Conservation (phyloP, 2,797 vertebrate genomes). For the Danionella dracula region DNA sequence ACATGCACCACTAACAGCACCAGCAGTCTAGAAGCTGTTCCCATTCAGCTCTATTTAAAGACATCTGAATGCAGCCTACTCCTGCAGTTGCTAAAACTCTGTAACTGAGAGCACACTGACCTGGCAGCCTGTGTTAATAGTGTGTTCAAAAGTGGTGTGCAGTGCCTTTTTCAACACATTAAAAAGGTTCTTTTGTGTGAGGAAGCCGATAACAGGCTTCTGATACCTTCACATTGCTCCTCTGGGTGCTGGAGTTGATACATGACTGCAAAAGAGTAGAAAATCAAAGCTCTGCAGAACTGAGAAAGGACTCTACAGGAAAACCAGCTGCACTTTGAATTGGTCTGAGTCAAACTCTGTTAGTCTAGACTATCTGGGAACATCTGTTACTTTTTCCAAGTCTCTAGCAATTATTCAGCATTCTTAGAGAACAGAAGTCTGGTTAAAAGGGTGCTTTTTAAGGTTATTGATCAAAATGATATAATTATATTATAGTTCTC, state of each 20-base stretch:
- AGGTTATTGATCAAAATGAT: too few species aligned
- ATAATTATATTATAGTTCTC: too few species aligned
- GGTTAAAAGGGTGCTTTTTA: too few species aligned
- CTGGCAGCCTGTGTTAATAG: constrained; percentile 13
- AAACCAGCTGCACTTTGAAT: background rate
- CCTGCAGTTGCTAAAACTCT: background rate
- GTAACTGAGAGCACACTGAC: background rate
- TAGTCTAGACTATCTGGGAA: too few species aligned
- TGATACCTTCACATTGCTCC: background rate
- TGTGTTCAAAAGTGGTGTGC: constrained; percentile 9
- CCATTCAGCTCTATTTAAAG: constrained; percentile 6
- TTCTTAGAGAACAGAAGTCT: too few species aligned
- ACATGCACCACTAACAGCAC: constrained; percentile 3
- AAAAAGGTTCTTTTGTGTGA: constrained; percentile 8
- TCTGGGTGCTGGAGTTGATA: background rate
- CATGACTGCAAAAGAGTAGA: background rate
- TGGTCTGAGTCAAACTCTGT: background rate
- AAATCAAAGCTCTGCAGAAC: background rate
- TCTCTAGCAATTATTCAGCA: too few species aligned
- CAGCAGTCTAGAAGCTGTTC: background rate
- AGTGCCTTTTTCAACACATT: background rate
- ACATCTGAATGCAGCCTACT: background rate
- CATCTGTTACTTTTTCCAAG: too few species aligned
- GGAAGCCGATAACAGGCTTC: constrained; percentile 2
- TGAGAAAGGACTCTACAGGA: background rate